Conservation (phyloP, 2,888 invertebrate species). For the Rhagophthalmus giganteus region DNA sequence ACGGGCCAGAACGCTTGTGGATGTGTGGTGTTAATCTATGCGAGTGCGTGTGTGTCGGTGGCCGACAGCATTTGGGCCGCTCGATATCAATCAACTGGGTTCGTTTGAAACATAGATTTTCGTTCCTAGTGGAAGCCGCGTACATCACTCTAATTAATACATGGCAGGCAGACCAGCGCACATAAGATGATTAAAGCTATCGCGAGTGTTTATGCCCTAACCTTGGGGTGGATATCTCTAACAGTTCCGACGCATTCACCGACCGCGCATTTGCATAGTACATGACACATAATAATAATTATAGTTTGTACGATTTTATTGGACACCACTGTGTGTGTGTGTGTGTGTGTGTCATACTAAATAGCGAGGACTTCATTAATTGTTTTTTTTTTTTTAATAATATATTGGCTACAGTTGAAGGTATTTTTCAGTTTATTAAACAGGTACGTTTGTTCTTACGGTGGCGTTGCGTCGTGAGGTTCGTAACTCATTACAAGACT, state of each 20-base stretch:
- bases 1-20: slow-evolving; percentile 20
- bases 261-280: slow-evolving; percentile 36
- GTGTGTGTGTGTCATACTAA: too few relatives aligned
- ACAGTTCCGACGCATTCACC: slow-evolving; percentile 25
- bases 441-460: too few relatives aligned
- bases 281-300: slow-evolving; percentile 37
- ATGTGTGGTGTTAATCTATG: slow-evolving; percentile 47
- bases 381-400: too few relatives aligned
- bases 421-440: too few relatives aligned
- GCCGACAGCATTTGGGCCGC: slow-evolving; percentile 35
- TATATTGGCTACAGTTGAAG: too few relatives aligned
- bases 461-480: too few relatives aligned
- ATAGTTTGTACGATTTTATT: too few relatives aligned
- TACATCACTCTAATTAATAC: slow-evolving; percentile 56
- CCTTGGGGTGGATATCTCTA: slow-evolving; percentile 34
- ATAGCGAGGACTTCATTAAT: too few relatives aligned
- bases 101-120: slow-evolving; percentile 41
- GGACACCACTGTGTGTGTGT: too few relatives aligned
- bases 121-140: slow-evolving; percentile 35
- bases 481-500: slow-evolving; percentile 27
- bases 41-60: slow-evolving; percentile 44
- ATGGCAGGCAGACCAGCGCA: slow-evolving; percentile 49
- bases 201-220: slow-evolving; percentile 31
- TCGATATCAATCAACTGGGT: slow-evolving; percentile 44
- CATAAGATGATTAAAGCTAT: slow-evolving; percentile 49